Conservation (phyloP, 1,140 invertebrate species). For the Aphelenchoides fujianensis region DNA sequence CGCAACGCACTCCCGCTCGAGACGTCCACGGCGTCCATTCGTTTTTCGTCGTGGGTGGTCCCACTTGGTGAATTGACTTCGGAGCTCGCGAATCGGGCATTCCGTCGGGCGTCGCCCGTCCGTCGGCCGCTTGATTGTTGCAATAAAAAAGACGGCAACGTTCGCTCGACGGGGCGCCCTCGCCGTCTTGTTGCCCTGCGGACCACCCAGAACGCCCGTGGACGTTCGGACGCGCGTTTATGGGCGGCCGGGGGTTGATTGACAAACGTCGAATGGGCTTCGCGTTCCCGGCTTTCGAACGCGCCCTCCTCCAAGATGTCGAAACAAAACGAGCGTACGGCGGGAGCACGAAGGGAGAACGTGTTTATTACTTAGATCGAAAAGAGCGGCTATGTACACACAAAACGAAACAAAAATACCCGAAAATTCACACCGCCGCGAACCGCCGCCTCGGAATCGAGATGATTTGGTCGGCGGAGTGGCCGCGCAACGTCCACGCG, state of each 20-base stretch:
- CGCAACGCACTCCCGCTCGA: too few relatives aligned
- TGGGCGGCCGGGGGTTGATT: background rate
- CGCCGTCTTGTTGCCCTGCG: too few relatives aligned
- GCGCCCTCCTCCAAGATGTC: background rate
- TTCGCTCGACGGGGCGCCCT: too few relatives aligned
- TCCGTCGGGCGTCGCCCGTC: too few relatives aligned
- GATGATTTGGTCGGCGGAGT: slow-evolving; percentile 38
- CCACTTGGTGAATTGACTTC: too few relatives aligned
- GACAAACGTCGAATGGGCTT: background rate
- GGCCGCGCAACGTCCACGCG: slow-evolving; percentile 40
- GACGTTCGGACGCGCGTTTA: too few relatives aligned
- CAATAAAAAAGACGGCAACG: too few relatives aligned
- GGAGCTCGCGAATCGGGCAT: too few relatives aligned
- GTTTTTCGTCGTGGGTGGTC: too few relatives aligned
- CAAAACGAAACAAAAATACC: background rate
- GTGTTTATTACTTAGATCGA: slow-evolving; percentile 9
- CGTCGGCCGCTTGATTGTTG: too few relatives aligned
- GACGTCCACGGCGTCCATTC: too few relatives aligned
- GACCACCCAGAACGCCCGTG: too few relatives aligned
- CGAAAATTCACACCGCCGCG: background rate
- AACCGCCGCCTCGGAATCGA: slow-evolving; percentile 28
- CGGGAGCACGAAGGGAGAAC: background rate
- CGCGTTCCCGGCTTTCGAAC: background rate
- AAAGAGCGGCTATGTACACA: slow-evolving; percentile 1
- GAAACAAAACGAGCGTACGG: background rate